Evolutionary conservation across 2,888 invertebrate species (phyloP).

Genomic region (Dorcus hopei): DNA sequence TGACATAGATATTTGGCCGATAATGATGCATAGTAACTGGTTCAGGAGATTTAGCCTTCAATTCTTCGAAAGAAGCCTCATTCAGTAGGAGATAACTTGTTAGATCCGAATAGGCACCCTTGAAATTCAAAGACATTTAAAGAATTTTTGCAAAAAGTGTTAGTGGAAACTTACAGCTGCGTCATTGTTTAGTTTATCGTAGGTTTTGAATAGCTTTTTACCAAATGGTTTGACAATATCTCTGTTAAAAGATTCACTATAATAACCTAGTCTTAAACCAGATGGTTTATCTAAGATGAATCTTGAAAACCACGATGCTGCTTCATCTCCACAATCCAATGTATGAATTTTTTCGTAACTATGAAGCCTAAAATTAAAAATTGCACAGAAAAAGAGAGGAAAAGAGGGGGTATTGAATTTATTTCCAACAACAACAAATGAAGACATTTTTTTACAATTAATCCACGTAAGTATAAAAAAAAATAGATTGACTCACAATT

Average conservation of each 20-base stretch:
- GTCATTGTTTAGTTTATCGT: conserved; percentile 35
- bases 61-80: conserved; percentile 52
- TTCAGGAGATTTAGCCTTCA: conserved; percentile 49
- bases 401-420: neutral
- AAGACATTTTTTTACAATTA: no score
- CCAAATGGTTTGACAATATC: conserved; percentile 9
- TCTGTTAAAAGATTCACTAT: conserved; percentile 30
- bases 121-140: conserved; percentile 9
- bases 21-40: conserved; percentile 51
- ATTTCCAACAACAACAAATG: neutral
- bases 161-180: conserved; percentile 33
- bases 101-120: conserved; percentile 55
- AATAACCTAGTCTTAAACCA: conserved; percentile 43
- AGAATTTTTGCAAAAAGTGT: neutral
- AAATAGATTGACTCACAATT: no score
- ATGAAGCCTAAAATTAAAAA: conserved; percentile 33
- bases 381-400: neutral
- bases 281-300: conserved; percentile 38
- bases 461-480: no score
- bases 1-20: conserved; percentile 57
- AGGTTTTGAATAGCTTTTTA: conserved; percentile 29
- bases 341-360: conserved; percentile 48
- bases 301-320: conserved; percentile 59
- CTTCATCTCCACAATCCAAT: conserved; percentile 62
- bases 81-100: conserved; percentile 54